Evolutionary conservation across 2,888 invertebrate species (phyloP).

Genomic region (Drosophila longiperda): DNA sequence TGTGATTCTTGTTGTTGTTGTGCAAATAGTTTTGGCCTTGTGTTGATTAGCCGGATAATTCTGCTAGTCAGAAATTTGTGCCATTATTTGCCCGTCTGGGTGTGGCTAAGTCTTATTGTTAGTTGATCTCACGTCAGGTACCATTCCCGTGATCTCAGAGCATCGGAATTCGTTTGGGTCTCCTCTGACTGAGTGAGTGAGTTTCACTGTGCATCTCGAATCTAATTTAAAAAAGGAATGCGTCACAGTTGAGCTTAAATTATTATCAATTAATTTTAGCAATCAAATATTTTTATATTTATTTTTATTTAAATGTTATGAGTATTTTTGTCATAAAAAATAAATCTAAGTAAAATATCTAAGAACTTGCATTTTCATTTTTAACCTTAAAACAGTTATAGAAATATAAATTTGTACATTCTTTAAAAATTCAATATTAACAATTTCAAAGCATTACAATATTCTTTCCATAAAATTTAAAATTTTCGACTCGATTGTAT

Average conservation of each 20-base stretch:
- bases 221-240: conserved; percentile 28
- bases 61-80: conserved; percentile 54
- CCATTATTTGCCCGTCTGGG: conserved; percentile 64
- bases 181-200: conserved; percentile 5
- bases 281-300: neutral
- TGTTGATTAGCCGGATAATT: conserved; percentile 72
- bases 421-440: no score
- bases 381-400: neutral
- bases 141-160: conserved; percentile 40
- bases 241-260: conserved; percentile 3
- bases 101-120: conserved; percentile 62
- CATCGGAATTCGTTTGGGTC: conserved; percentile 35
- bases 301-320: no score
- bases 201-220: conserved; percentile 4
- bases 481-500: neutral
- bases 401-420: neutral
- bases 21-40: conserved; percentile 45
- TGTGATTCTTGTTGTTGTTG: conserved; percentile 10
- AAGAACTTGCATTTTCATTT: neutral
- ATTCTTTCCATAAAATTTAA: no score
- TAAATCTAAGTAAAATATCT: no score
- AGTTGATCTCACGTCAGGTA: conserved; percentile 45
- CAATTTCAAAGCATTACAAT: neutral
- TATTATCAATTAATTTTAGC: conserved; percentile 3
- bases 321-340: neutral